Evolutionary conservation across 2,113 vertebrate genomes (phyloP), one percentile per base, ranked within the genome.

Genomic region (Ophiodon elongatus): DNA sequence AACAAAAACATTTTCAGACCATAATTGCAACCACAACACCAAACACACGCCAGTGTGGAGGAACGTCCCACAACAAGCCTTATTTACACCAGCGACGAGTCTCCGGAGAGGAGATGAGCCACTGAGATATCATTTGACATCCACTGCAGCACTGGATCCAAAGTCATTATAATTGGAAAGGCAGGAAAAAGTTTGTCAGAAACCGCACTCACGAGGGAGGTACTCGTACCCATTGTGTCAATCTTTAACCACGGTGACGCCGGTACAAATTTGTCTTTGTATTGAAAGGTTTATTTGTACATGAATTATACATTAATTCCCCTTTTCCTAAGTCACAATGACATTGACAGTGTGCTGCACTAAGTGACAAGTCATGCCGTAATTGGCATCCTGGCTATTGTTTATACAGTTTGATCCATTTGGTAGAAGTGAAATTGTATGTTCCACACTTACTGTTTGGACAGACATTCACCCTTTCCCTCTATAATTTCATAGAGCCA

Each of bases 131-230:
- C 45, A 74, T 73, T 43, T 85, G 80, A 88, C 89, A 91, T 84
- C 73, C 79, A 74, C 78, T 72, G 76, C 85, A 83, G 71, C 0
- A 31, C 77, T 76, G 76, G 60, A 88, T 85, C 85, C 85, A 87
- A 89, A 92, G 85, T 90, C 89, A 88, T 88, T 93, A 90, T 92
- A 92, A 91, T 84, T 92, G 93, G 88, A 91, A 60, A 91, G 50
- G 75, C 84, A 83, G 80, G 79, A 74, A 69, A 85, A 90, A 86
- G 81, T 93, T 92, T 93, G 86, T 93, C 82, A 82, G 80, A 81
- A 83, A 78, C 83, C 52, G 10, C 76, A 81, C 76, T 82, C 85
- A 82, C 27, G 8, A 87, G 85, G 87, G 84, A 88, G 23, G 43
- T 52, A 78, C 83, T 77, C 39, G 79, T 84, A 88, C 91, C 84